These are phyloP conservation scores for Parazoanthus swiftii DNA, from an alignment of 92 coral and sea anemone genomes.

Conservation along the genomic window DNA sequence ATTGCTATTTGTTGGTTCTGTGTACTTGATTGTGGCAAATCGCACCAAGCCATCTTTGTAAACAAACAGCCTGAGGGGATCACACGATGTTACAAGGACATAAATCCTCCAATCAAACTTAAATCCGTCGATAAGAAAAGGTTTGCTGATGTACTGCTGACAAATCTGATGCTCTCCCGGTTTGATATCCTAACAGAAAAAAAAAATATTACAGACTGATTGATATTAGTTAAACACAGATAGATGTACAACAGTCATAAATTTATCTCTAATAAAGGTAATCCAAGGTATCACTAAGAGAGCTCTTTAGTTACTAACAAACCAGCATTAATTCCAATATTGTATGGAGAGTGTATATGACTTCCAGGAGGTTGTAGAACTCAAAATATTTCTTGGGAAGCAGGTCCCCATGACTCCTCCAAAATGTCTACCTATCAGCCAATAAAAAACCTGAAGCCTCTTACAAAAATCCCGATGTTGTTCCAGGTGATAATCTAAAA, in stretches of 20 bases:
- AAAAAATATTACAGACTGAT: background rate
- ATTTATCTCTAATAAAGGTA: too few species aligned
- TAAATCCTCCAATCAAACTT: constrained; percentile 93
- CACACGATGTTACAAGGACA: constrained; percentile 93
- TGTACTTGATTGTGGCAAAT: constrained; percentile 89
- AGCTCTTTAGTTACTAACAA: background rate
- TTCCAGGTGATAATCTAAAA: too few species aligned
- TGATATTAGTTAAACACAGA: background rate
- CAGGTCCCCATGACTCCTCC: too few species aligned
- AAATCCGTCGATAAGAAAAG: constrained; percentile 96
- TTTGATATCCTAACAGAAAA: constrained; percentile 70
- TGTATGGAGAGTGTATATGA: too few species aligned
- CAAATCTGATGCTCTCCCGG: constrained; percentile 98
- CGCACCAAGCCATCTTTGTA: constrained; percentile 95
- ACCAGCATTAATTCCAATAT: too few species aligned
- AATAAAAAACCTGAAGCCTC: too few species aligned
- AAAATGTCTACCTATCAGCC: too few species aligned
- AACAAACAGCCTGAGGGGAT: constrained; percentile 89
- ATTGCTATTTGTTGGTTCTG: constrained; percentile 85
- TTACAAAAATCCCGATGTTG: too few species aligned
- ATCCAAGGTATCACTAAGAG: background rate
- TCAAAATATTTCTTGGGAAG: too few species aligned
- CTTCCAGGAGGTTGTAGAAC: too few species aligned
- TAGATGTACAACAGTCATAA: background rate
- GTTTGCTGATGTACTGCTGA: constrained; percentile 93